Evolutionary conservation across 2,113 vertebrate species (phyloP), one percentile per base, ranked within the genome.

Genomic region (Corydoras sp.): DNA sequence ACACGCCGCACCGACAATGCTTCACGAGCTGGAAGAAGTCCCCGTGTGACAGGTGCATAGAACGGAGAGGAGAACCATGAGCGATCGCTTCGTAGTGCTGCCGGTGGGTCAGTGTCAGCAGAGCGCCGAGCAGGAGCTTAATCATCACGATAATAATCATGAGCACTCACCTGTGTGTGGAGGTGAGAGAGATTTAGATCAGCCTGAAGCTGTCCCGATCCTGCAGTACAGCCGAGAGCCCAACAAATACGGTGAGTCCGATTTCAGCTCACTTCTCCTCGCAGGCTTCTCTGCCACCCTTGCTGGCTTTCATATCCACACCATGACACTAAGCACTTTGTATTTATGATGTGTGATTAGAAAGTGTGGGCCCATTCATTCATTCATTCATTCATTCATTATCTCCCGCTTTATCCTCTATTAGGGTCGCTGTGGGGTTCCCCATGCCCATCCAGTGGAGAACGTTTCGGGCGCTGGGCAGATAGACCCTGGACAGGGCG

Each of bases 221-320:
- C 81, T 91, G 69, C 76, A 86, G 81, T 91, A 91, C 83, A 88
- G 79, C 80, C 80, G 90, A 48, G 90, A 91, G 72, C 89, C 89
- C 4, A 89, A 86, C 76, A 90, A 85, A 83, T 91, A 89, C 78
- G 90, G 90, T 90, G 10, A 53, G 51, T 53, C 5, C 13, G 35
- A 43, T 43, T 4, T 43, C 35, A 43, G 2, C 35, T 43, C 35
- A 43, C 35, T 43, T 43, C 18, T 24, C 18, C 18, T 24, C 18
- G 18, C 18, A 24, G 18, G 18, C 18, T 24, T 24, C 18, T 24
- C 18, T 24, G 18, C 18, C 18, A 24, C 18, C 18, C 18, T 24
- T 24, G 18, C 18, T 24, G 18, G 18, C 18, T 24, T 24, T 24
- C 18, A 24, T 24, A 24, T 24, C 1, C 18, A 24, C 18, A 24